Conservation (phyloP, 2,113 vertebrate genomes). For the Sclerurus mexicanus region DNA sequence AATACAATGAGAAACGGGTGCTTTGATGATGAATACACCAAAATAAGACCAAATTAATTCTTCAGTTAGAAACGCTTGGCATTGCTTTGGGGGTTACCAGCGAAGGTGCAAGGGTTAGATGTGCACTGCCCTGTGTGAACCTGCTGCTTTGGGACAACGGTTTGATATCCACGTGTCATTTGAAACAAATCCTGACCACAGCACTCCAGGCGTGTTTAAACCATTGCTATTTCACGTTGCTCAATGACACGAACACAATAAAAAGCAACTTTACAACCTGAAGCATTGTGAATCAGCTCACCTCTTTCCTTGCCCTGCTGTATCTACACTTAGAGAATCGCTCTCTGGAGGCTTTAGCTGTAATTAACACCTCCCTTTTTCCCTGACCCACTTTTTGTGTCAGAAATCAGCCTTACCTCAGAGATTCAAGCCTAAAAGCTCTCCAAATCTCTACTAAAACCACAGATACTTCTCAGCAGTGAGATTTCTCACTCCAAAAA, state of each 20-base stretch:
- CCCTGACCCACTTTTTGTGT: slow-evolving; percentile 44
- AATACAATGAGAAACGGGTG: neutral
- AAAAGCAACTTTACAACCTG: neutral
- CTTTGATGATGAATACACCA: neutral
- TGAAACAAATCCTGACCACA: neutral
- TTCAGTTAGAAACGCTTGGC: neutral
- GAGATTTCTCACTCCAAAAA: slow-evolving; percentile 8
- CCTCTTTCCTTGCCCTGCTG: slow-evolving; percentile 6
- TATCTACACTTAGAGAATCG: slow-evolving; percentile 2
- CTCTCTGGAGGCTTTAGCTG: slow-evolving; percentile 32
- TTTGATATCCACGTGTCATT: neutral
- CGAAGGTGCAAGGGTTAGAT: neutral
- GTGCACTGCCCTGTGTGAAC: neutral
- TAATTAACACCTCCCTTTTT: slow-evolving; percentile 58
- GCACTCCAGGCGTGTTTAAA: neutral
- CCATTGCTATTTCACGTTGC: neutral
- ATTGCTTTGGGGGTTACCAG: neutral
- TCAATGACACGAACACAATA: neutral
- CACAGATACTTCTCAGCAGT: neutral
- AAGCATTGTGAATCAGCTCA: neutral
- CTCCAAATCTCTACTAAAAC: slow-evolving; percentile 60
- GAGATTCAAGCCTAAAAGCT: slow-evolving; percentile 48
- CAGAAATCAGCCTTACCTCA: slow-evolving; percentile 24
- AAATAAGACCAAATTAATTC: neutral
- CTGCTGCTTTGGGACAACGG: neutral